Percentiles rank a stretch among this genome's conserved stretches.
Conservation (phyloP, 2,888 invertebrate genomes). For the Drosophila flavopinicola region DNA sequence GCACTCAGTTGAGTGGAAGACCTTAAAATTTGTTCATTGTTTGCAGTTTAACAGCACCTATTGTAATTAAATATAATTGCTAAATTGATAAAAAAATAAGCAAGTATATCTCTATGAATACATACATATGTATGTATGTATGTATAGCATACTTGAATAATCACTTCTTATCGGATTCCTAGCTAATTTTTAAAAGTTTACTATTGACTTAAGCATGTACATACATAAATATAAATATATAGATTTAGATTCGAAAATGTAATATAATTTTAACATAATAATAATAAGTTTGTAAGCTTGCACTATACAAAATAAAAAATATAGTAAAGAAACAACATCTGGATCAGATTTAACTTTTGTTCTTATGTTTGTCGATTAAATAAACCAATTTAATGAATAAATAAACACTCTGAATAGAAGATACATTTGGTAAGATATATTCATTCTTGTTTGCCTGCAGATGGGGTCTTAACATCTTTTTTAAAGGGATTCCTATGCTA, state of each 20-base stretch:
- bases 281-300: slow-evolving; percentile 46
- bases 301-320: slow-evolving; percentile 37
- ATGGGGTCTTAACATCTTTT: too few species aligned
- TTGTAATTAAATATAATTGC: slow-evolving; percentile 5
- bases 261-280: slow-evolving; percentile 24
- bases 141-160: slow-evolving; percentile 5
- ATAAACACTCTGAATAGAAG: background rate
- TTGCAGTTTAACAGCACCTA: slow-evolving; percentile 7
- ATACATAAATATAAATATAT: slow-evolving; percentile 21
- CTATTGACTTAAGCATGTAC: slow-evolving; percentile 24
- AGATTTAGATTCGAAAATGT: slow-evolving; percentile 25
- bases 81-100: background rate
- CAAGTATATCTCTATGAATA: background rate
- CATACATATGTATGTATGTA: background rate
- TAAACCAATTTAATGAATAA: background rate
- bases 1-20: background rate
- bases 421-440: too few species aligned
- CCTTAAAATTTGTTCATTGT: background rate
- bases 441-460: too few species aligned
- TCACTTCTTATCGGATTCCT: slow-evolving; percentile 26
- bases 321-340: slow-evolving; percentile 20
- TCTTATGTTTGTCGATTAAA: slow-evolving; percentile 8
- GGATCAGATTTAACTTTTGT: background rate
- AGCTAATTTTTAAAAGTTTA: slow-evolving; percentile 36
- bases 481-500: too few species aligned